A percentile compares a stretch with the other conserved stretches of the same genome.
Evolutionary conservation across 1,140 invertebrate genomes (phyloP).

Genomic region (Papilio aristodemus): DNA sequence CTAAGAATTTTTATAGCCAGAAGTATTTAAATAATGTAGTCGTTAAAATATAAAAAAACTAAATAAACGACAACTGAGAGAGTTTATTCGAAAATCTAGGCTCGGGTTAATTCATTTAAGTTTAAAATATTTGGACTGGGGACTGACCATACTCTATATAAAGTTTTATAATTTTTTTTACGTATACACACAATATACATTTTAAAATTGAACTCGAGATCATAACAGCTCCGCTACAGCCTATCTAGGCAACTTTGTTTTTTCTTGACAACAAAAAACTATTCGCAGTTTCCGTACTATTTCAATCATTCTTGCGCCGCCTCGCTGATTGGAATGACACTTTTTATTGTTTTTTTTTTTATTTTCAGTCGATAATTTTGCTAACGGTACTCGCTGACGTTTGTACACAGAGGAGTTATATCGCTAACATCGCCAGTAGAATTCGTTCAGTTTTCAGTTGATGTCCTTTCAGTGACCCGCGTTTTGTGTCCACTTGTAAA

Average conservation of each 20-base stretch:
- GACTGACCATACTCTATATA: no score
- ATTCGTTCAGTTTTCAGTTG: constrained; percentile 30
- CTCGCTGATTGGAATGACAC: not conserved
- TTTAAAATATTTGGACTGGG: no score
- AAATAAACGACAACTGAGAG: no score
- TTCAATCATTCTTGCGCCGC: not conserved
- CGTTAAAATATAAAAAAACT: no score
- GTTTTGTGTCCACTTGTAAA: not conserved
- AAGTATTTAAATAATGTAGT: no score
- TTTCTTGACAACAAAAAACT: not conserved
- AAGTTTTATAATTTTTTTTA: no score
- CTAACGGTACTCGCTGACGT: constrained; percentile 27
- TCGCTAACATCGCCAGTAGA: constrained; percentile 19
- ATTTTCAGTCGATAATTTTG: not conserved
- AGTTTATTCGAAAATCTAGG: no score
- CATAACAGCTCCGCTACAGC: not conserved
- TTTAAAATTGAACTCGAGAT: not conserved
- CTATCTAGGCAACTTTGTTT: not conserved
- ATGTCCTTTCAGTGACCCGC: constrained; percentile 19
- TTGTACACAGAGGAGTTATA: constrained; percentile 21
- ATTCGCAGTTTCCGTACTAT: not conserved
- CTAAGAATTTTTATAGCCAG: no score
- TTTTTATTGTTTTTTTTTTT: not conserved
- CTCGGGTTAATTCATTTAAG: no score
- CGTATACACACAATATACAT: no score